Evolutionary conservation across 2,888 invertebrate species (phyloP), one percentile per base, ranked within the genome.

Genomic region (Ceratothoa steindachneri): DNA sequence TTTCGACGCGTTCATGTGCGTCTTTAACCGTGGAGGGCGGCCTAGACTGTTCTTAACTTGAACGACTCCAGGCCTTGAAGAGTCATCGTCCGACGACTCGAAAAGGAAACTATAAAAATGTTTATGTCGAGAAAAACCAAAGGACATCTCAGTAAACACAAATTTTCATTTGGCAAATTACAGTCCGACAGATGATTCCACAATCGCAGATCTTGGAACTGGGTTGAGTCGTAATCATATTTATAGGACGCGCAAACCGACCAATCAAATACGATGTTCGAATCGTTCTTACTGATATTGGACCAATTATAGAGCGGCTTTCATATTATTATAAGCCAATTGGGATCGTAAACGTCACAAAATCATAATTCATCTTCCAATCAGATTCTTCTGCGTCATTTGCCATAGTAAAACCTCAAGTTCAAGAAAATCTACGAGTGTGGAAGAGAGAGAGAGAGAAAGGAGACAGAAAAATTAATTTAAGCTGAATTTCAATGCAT

Each of bases 271-370:
- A 41, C 15, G 7, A 41, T 5, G 41, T 41, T 41, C 15, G 5
- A 41, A 9, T 41, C 15, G 41, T 41, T 9, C 41, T 60, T 60
- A 24, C 22, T 60, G 60, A 60, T 60, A 60, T n/a, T 60, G 27
- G 27, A 24, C 60, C 60, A 60, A 60, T 60, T 60, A 60, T 12
- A 24, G n/a, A 60, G 24, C 19, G 24, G 60, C 60, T 60, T 24
- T 60, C 60, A 60, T 60, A 15, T 60, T 24, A 60, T 60, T 60
- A 60, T 60, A 60, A 60, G 60, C 60, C 60, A 60, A 60, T 60
- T 60, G 60, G 60, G 9, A 60, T 24, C 27, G 2, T 24, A 60
- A 24, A 60, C 22, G 60, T 60, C 60, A 24, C 60, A 24, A 60
- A 60, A 60, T 60, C 19, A 1, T 60, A 1, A 60, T 60, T 24